A percentile compares a stretch with the other conserved stretches of the same genome.
Conservation (phyloP, 2,888 invertebrate genomes). For the Drosophila siamana region DNA sequence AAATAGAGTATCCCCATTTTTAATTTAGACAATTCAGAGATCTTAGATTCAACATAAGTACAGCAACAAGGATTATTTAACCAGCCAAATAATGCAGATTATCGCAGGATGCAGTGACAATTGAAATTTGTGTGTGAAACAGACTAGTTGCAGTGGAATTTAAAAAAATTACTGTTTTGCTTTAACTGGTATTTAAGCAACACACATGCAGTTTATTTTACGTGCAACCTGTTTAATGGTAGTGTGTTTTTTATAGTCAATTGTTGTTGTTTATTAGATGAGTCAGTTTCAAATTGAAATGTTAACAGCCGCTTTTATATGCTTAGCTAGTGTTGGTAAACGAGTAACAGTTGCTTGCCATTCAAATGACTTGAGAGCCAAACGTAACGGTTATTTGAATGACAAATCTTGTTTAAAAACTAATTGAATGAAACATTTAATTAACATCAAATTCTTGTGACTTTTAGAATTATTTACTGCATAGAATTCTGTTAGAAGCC, state of each 20-base stretch:
- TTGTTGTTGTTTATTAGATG: background rate
- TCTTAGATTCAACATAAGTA: constrained; percentile 13
- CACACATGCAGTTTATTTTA: constrained; percentile 12
- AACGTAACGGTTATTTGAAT: background rate
- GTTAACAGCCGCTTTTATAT: background rate
- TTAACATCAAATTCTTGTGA: too few relatives aligned
- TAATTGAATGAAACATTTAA: background rate
- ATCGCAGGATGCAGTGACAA: background rate
- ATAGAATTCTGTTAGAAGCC: too few relatives aligned
- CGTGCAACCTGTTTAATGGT: background rate
- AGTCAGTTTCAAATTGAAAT: background rate
- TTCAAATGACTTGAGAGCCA: background rate
- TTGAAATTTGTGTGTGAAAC: background rate
- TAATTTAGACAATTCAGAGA: constrained; percentile 43
- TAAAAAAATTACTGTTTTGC: background rate
- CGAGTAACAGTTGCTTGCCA: background rate
- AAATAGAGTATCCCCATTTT: constrained; percentile 59
- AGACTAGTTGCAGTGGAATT: background rate
- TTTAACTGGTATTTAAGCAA: background rate
- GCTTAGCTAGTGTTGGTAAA: constrained; percentile 5
- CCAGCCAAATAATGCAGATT: constrained; percentile 2
- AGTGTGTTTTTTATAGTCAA: background rate
- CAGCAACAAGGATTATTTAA: constrained; percentile 10
- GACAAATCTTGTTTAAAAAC: background rate
- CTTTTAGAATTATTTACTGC: background rate